Base-by-base conservation (phyloP, 2,113 vertebrate genomes). In the Symphodus melops region DNA sequence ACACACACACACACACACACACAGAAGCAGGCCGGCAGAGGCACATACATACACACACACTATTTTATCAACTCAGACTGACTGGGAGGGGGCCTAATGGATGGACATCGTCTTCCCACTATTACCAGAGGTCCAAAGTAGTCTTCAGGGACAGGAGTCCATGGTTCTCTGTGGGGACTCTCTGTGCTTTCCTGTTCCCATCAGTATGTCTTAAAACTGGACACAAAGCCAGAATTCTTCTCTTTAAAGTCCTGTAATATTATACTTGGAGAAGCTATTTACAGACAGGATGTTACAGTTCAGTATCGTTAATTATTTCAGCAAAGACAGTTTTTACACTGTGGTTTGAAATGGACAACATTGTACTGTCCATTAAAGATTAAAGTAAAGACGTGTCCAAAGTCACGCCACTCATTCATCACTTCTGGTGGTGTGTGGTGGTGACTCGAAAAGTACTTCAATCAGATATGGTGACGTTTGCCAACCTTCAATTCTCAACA, bases 151-250 rank as follows among this genome's bases (percentile, higher is more conserved):
- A 65, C 46, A 9, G 51, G 49, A 64, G 85, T 55, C 28, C 9
- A 57, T 79, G 64, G 42, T 68, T 55, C 44, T 21, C 66, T 76
- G 42, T 12, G 1, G 78, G 61, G 78, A 80, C 16, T 0, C 11
- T 39, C 36, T 49, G 46, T 58, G 23, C 49, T 70, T 80, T 83
- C 37, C 71, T 36, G 44, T 73, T 79, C 68, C 28, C 60, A 28
- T 56, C 57, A 41, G 11, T 28, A 12, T 63, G 11, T 83, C 42
- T 82, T 60, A 58, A 60, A 19, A 23, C 55, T 73, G 33, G 25
- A 72, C 23, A 41, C 52, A 23, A 1, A 61, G 36, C 37, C 51
- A 36, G n/a, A 67, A 23, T 48, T n/a, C 44, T 70, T 39, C 23
- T n/a, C 54, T 48, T 33, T 76, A 1, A 52, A 37, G 28, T 62